phyloP scores from a whole-genome alignment of 2,797 vertebrate species.

The Todus mexicanus region DNA sequence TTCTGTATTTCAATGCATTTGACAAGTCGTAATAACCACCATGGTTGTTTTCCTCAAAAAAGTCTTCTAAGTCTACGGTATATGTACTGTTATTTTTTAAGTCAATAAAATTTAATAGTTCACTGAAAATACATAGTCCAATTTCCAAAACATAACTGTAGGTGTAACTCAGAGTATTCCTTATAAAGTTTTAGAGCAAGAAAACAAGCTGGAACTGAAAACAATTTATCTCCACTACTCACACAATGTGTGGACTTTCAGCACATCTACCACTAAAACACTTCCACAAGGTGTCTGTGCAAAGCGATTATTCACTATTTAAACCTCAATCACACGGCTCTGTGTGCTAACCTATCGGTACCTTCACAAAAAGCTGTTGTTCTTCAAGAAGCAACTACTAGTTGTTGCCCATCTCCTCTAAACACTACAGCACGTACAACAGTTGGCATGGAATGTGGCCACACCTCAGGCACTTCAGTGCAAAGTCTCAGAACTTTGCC shows the following conservation, averaged over 20 bases:
- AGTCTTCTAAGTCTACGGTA: not conserved
- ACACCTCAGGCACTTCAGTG: not conserved
- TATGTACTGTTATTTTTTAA: not conserved
- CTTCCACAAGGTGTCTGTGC: accelerated
- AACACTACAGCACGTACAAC: not conserved
- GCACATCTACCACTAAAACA: not conserved
- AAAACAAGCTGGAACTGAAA: not conserved
- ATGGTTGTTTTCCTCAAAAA: not conserved
- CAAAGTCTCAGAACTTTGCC: not conserved
- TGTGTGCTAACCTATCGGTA: accelerated
- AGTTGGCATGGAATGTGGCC: not conserved
- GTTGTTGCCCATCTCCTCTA: not conserved
- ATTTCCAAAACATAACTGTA: not conserved
- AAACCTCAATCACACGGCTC: not conserved
- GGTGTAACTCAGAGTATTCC: too few species aligned
- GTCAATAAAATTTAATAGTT: not conserved
- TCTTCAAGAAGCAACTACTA: not conserved
- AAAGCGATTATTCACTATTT: not conserved
- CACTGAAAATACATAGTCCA: accelerated
- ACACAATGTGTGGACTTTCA: accelerated
- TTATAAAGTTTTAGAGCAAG: not conserved
- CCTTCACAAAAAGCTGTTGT: not conserved
- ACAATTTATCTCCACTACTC: too few species aligned
- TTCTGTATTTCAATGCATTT: not conserved
- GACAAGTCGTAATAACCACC: not conserved